These are phyloP conservation scores for Gonocerus acuteangulatus DNA, from an alignment of 2,888 invertebrate species.

Conservation along the genomic window DNA sequence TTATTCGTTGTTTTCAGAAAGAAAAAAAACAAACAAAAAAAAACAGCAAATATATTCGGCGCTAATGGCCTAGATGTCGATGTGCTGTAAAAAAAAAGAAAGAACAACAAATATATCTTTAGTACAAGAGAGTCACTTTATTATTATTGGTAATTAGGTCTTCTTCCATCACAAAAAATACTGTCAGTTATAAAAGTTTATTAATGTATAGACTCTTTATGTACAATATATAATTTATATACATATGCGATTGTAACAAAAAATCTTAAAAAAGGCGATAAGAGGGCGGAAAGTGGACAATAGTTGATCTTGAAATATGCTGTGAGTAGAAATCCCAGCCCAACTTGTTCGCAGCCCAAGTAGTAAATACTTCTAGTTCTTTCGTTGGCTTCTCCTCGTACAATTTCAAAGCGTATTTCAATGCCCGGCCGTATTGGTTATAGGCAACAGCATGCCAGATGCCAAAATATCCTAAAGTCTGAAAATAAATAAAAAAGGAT, in stretches of 20 bases:
- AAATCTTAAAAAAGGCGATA: slow-evolving; percentile 63
- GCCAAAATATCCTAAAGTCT: slow-evolving; percentile 59
- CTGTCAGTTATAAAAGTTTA: background rate
- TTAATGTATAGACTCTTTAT: background rate
- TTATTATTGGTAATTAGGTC: too few relatives aligned
- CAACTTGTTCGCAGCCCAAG: slow-evolving; percentile 45
- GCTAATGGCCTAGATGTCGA: too few relatives aligned
- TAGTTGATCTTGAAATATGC: slow-evolving; percentile 51
- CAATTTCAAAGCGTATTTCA: slow-evolving; percentile 65
- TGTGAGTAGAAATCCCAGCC: slow-evolving; percentile 61
- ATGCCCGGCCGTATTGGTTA: slow-evolving; percentile 71
- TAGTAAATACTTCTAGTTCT: slow-evolving; percentile 62
- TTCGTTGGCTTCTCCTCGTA: slow-evolving; percentile 72
- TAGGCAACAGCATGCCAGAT: slow-evolving; percentile 74
- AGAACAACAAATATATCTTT: too few relatives aligned
- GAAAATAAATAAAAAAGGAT: slow-evolving; percentile 22
- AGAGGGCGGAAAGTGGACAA: slow-evolving; percentile 59
- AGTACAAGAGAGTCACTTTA: too few relatives aligned
- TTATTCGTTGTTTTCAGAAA: too few relatives aligned
- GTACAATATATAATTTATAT: slow-evolving; percentile 18
- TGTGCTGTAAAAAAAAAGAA: too few relatives aligned
- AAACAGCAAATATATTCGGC: too few relatives aligned
- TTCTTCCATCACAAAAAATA: background rate
- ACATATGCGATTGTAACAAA: slow-evolving; percentile 4
- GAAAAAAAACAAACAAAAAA: too few relatives aligned